Conservation (phyloP, 2,113 vertebrate genomes). For the Nansenia antarctica region DNA sequence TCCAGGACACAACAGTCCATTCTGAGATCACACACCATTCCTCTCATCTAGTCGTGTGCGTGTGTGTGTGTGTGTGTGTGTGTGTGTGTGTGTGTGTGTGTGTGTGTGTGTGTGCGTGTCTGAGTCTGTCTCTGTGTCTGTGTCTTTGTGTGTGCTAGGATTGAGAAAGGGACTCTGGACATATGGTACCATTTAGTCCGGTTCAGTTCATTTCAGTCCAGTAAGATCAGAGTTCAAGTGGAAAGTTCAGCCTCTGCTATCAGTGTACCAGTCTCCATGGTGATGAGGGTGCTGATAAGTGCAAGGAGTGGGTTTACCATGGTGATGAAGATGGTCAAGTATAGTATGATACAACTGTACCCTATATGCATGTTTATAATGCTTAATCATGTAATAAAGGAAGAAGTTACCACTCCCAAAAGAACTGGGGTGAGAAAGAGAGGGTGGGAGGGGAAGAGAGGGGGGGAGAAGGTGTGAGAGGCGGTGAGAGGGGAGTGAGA, state of each 20-base stretch:
- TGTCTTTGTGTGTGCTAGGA: neutral
- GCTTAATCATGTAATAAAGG: neutral
- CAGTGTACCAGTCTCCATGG: no score
- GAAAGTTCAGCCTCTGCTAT: no score
- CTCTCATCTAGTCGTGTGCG: constrained; percentile 35
- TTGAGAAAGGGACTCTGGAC: neutral
- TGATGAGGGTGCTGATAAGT: no score
- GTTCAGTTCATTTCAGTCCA: neutral
- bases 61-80: constrained; percentile 28
- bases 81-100: neutral
- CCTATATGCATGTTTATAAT: no score
- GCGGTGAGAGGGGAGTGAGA: constrained; percentile 4
- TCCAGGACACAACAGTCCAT: constrained; percentile 23
- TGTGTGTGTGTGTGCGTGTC: neutral
- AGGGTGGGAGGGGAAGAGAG: neutral
- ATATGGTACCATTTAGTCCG: neutral
- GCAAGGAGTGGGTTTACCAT: no score
- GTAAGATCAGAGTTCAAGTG: neutral
- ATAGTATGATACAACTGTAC: no score
- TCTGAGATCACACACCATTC: constrained; percentile 38
- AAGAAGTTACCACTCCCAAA: neutral
- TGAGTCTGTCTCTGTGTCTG: neutral
- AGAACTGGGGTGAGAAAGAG: neutral
- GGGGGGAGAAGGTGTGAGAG: constrained; percentile 1
- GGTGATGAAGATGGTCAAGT: no score